Base-by-base conservation (phyloP, 2,888 invertebrate species). In the Ligdia adustata region DNA sequence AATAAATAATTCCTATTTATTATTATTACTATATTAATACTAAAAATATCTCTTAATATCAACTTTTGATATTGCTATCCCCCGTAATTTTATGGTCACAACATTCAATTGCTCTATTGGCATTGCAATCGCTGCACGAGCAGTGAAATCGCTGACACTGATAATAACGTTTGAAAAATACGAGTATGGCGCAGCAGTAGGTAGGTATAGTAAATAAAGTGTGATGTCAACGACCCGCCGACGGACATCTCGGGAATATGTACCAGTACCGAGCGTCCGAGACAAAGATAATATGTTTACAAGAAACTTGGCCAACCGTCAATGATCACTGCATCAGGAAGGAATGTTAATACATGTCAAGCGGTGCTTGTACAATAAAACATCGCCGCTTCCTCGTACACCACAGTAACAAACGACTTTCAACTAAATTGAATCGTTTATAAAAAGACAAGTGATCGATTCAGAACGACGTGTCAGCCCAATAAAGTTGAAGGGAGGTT, bases 251-350 rank as follows among this genome's bases (percentile, higher is more conserved):
- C 13, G 9, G 16, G n/a, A 14, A 35, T 38, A n/a, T 12, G 27
- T 24, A 35, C n/a, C n/a, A n/a, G n/a, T n/a, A 5, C 16, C 16
- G 16, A 22, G 22, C 22, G 6, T 28, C 22, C 13, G 29, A 39
- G 55, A 62, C 60, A 65, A 65, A 65, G 53, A 62, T 43, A 50
- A 48, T 51, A 27, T 69, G 68, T 69, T 66, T 64, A 59, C 58
- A 47, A 60, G 62, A 69, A 72, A 76, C 72, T 79, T 82, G 79
- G 79, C 78, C 49, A 52, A 57, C 60, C 62, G 66, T 79, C 81
- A 80, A 80, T 73, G 68, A 52, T 60, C 59, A 57, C 46, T 62
- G 69, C 63, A 73, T 66, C 68, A 68, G 65, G 63, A 62, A 70
- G 64, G 71, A 73, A 75, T 73, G 66, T 69, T 61, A 74, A 69